Base-by-base conservation (phyloP, 2,888 invertebrate genomes). In the Cabera pusaria region DNA sequence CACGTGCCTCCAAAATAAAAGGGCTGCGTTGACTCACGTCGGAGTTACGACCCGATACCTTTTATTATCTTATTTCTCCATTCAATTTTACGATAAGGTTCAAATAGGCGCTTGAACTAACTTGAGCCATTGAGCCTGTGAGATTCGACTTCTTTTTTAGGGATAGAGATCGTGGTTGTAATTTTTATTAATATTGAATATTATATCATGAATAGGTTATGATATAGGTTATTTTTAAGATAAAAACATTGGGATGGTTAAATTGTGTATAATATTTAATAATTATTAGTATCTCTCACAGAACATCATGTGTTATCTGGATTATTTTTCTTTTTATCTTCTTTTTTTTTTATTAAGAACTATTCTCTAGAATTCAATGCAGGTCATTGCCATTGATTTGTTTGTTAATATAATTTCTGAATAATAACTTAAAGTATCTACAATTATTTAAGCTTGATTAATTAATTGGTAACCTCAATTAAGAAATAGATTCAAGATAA, bases 21-120 rank as follows among this genome's bases (percentile, higher is more conserved):
- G 79, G 78, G 82, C 74, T 83, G 76, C 62, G 83, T 76, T 87
- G 86, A 86, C 86, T 84, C 86, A 71, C 83, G 86, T 77, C 82
- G 83, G 86, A 86, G 80, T 85, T 86, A 87, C 87, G 86, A 81
- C 72, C 33, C 31, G 78, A 78, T 74, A 73, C 73, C 73, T 84
- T 86, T 84, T 86, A 78, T 81, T 83, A 79, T 84, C 72, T 78
- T 63, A 76, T 85, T 86, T 86, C 86, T 87, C 79, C 83, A 85
- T 87, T 86, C 83, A 81, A 81, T 86, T 85, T 84, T 82, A 85
- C 77, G 82, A 85, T 86, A 81, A 84, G 71, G 77, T 59, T 59
- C 54, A n/a, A n/a, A n/a, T n/a, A n/a, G 55, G 42, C 49, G 71
- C 64, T 64, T 53, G 46, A 57, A 38, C 28, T 14, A 19, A 64